Evolutionary conservation across 2,888 invertebrate genomes (phyloP).

Genomic region (Pardosa pseudoannulata): DNA sequence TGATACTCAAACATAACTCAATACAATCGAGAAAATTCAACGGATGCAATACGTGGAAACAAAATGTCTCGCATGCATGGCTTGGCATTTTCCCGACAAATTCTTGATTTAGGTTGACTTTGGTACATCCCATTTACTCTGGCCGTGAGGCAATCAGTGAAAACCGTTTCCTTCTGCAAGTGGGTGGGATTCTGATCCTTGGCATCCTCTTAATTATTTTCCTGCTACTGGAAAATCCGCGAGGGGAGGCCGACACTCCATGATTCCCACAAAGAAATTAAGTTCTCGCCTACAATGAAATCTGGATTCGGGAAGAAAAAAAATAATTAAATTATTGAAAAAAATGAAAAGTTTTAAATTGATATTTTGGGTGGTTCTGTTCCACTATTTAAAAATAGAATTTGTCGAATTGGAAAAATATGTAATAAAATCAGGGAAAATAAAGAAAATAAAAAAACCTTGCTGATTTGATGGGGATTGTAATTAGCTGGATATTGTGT

Average conservation of each 20-base stretch:
- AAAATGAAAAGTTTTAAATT: too few relatives aligned
- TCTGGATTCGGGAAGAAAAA: neutral
- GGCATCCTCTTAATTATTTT: constrained; percentile 70
- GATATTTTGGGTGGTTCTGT: too few relatives aligned
- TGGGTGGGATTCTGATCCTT: constrained; percentile 55
- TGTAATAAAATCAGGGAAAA: too few relatives aligned
- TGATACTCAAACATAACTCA: too few relatives aligned
- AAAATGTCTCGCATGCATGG: neutral
- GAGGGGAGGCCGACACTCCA: constrained; percentile 28
- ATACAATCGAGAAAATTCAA: too few relatives aligned
- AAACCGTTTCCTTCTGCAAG: constrained; percentile 60
- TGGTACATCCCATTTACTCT: constrained; percentile 25
- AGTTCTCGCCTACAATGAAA: neutral
- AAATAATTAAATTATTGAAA: too few relatives aligned
- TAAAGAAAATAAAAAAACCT: too few relatives aligned
- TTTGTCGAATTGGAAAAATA: too few relatives aligned
- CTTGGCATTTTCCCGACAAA: neutral
- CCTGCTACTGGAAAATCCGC: constrained; percentile 34
- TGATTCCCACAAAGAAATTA: neutral
- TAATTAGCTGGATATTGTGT: too few relatives aligned
- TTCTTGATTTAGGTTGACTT: constrained; percentile 27
- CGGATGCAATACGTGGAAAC: too few relatives aligned
- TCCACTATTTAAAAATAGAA: too few relatives aligned
- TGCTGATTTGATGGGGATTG: too few relatives aligned
- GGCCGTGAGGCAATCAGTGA: constrained; percentile 66